A percentile compares a stretch with the other conserved stretches of the same genome.
These are phyloP conservation scores for Malacosoma neustria DNA, from an alignment of 2,888 invertebrate species.

Conservation along the genomic window DNA sequence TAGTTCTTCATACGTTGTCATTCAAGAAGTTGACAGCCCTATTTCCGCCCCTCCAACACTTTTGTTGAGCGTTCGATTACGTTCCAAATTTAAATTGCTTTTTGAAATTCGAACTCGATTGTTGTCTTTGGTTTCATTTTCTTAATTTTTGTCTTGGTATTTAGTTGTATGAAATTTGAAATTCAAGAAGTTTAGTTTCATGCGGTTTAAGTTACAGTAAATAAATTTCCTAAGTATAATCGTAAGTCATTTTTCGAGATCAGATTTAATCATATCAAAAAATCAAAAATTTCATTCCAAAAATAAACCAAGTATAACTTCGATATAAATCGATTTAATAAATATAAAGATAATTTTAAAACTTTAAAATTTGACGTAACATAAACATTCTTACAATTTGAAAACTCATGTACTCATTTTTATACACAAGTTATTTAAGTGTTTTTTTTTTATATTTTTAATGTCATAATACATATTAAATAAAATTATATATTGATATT, in stretches of 20 bases:
- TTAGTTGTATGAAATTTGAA: constrained; percentile 10
- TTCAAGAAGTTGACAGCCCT: too few relatives aligned
- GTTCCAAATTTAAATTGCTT: constrained; percentile 54
- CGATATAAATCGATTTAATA: neutral
- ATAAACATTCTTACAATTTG: too few relatives aligned
- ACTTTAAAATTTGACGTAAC: too few relatives aligned
- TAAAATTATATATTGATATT: too few relatives aligned
- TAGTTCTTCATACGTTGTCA: too few relatives aligned
- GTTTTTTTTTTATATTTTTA: too few relatives aligned
- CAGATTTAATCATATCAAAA: neutral
- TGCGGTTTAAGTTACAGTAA: neutral
- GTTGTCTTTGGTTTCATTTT: constrained; percentile 21
- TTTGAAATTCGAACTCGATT: constrained; percentile 45
- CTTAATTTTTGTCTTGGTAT: constrained; percentile 21
- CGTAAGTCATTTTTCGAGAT: too few relatives aligned
- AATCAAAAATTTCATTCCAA: neutral
- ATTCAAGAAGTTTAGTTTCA: neutral
- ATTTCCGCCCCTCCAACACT: constrained; percentile 3
- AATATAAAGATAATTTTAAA: constrained; percentile 5
- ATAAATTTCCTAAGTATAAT: too few relatives aligned
- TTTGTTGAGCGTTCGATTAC: constrained; percentile 51
- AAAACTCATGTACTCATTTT: too few relatives aligned
- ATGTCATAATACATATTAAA: too few relatives aligned
- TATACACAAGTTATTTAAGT: too few relatives aligned
- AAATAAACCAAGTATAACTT: neutral